Conservation (phyloP, 1,140 invertebrate species). For the Conus ventricosus region DNA sequence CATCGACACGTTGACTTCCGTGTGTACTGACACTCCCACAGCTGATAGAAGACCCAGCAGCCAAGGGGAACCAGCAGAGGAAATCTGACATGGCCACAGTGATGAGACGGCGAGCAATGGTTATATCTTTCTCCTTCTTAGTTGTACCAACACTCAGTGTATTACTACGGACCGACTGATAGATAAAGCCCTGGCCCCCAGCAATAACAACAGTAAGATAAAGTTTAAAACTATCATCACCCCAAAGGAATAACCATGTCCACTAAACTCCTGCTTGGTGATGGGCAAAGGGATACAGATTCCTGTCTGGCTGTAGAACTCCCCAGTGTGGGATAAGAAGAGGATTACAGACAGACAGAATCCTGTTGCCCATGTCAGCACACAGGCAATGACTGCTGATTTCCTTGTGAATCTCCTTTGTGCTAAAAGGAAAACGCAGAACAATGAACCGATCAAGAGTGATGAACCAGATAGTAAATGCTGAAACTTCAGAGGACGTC, state of each 20-base stretch:
- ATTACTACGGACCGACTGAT: slow-evolving; percentile 29
- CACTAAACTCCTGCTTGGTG: slow-evolving; percentile 23
- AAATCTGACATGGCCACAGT: slow-evolving; percentile 46
- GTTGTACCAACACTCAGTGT: not conserved
- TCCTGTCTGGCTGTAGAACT: slow-evolving; percentile 43
- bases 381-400: slow-evolving; percentile 10
- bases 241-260: slow-evolving; percentile 44
- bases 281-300: slow-evolving; percentile 54
- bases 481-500: slow-evolving; percentile 56
- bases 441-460: slow-evolving; percentile 56
- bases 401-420: slow-evolving; percentile 29
- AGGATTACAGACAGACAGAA: slow-evolving; percentile 39
- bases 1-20: slow-evolving; percentile 76
- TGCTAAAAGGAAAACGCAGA: slow-evolving; percentile 58
- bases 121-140: slow-evolving; percentile 31
- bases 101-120: slow-evolving; percentile 36
- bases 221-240: slow-evolving; percentile 53
- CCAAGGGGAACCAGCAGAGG: slow-evolving; percentile 47
- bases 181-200: slow-evolving; percentile 51
- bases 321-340: not conserved
- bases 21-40: not conserved
- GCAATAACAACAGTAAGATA: slow-evolving; percentile 41
- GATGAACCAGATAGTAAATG: slow-evolving; percentile 52
- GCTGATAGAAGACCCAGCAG: slow-evolving; percentile 35
- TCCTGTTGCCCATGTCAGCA: slow-evolving; percentile 39